Evolutionary conservation across 2,888 invertebrate genomes (phyloP).

Genomic region (Synergus itoensis): DNA sequence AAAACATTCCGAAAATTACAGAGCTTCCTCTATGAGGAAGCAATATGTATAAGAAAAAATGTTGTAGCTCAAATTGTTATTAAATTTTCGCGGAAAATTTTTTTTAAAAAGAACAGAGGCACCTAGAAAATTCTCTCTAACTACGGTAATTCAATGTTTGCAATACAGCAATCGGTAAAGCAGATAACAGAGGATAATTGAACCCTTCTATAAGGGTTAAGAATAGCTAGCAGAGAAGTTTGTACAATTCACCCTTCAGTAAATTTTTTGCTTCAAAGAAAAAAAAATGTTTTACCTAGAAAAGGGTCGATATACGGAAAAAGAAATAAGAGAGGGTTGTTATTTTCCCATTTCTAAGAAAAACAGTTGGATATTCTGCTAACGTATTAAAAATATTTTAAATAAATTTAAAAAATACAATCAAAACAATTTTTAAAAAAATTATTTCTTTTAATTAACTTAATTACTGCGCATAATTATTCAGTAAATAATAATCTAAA

Average conservation of each 20-base stretch:
- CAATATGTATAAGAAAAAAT: not conserved
- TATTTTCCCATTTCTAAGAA: not conserved
- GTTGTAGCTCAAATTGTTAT: not conserved
- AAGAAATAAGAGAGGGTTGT: not conserved
- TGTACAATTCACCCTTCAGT: not conserved
- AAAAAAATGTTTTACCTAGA: not conserved
- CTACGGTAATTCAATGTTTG: not conserved
- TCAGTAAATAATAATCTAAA: too few species aligned
- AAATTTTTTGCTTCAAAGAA: not conserved
- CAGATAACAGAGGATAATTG: constrained; percentile 20
- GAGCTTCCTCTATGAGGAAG: too few species aligned
- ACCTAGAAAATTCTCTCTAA: constrained; percentile 12
- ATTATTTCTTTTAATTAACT: too few species aligned
- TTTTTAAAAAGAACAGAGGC: not conserved
- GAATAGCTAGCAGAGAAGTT: not conserved
- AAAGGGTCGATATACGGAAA: not conserved
- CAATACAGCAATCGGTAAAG: constrained; percentile 15
- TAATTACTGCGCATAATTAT: too few species aligned
- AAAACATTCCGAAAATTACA: too few species aligned
- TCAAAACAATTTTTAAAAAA: too few species aligned
- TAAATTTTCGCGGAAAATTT: not conserved
- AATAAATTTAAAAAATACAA: not conserved
- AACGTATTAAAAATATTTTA: not conserved
- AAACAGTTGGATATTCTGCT: not conserved
- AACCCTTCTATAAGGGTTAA: constrained; percentile 5